Evolutionary conservation across 2,888 invertebrate species (phyloP), one percentile per base, ranked within the genome.

Genomic region (Acanthosepion lycidas): DNA sequence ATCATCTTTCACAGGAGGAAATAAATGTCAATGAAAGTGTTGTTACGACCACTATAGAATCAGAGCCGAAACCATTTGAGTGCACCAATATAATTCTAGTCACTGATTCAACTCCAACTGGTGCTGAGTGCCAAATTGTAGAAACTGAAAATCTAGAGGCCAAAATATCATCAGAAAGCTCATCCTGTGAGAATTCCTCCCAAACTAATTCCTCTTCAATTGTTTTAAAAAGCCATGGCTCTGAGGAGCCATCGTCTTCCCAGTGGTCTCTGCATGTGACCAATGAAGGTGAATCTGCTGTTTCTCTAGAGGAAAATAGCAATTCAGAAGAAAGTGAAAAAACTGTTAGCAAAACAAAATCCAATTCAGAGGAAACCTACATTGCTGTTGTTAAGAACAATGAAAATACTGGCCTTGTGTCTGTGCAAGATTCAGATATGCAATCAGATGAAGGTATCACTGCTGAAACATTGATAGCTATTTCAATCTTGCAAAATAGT

Each of bases 401-500:
- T 93, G 49, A n/a, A 49, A 93, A 93, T 49, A 53, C n/a, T 12
- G 53, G 18, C 5, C 49, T 53, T 53, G 53, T 42, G n/a, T n/a
- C 78, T n/a, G 78, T 78, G 78, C n/a, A n/a, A 78, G n/a, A 78
- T 78, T 78, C 78, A 2, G n/a, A 78, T 33, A 33, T n/a, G n/a
- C 78, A 15, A 5, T 51, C 28, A 23, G 93, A 93, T 53, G 93
- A 93, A n/a, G 93, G 51, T 2, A 15, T 28, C 28, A 93, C 51
- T 28, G 93, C 93, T 18, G 53, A 93, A 53, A 93, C 53, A 6
- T 51, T 93, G 48, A 93, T 93, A 53, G 93, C 93, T 15, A 93
- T 93, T n/a, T 93, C 93, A 8, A 51, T 93, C 51, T 93, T 93
- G 28, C 93, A 93, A 53, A 51, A 93, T 33, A 93, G n/a, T 20